phyloP scores from a whole-genome alignment of 2,888 invertebrate species.

The Eulithis testata region DNA sequence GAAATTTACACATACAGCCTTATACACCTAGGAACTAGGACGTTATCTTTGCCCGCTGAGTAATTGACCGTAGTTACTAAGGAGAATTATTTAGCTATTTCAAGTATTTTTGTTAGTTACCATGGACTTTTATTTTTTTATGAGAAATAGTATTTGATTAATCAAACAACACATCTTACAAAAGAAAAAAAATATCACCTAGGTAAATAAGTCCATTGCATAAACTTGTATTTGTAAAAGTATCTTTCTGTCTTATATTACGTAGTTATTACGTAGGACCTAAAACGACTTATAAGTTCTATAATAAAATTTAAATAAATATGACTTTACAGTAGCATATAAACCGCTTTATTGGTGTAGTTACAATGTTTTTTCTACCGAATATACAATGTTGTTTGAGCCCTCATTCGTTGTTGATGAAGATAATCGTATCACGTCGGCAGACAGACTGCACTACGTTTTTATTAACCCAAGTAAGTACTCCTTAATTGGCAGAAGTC shows the following conservation, averaged over 20 bases:
- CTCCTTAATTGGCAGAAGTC: slow-evolving; percentile 40
- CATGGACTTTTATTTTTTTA: too few species aligned
- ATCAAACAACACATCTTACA: too few species aligned
- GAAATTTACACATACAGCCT: slow-evolving; percentile 50
- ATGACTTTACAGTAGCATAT: too few species aligned
- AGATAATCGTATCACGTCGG: slow-evolving; percentile 33
- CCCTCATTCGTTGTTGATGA: slow-evolving; percentile 22
- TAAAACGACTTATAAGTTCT: too few species aligned
- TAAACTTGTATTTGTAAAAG: too few species aligned
- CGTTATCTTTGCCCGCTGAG: slow-evolving; percentile 43
- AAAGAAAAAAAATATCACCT: too few species aligned
- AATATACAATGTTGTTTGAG: neutral
- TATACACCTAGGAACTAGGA: slow-evolving; percentile 43
- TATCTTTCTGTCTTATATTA: too few species aligned
- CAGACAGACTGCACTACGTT: slow-evolving; percentile 28
- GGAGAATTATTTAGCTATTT: slow-evolving; percentile 4
- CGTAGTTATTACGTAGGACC: too few species aligned
- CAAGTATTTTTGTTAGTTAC: neutral
- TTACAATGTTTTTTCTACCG: neutral
- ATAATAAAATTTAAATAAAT: too few species aligned
- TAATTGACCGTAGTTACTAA: slow-evolving; percentile 44
- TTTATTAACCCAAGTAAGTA: slow-evolving; percentile 42
- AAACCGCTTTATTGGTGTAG: neutral
- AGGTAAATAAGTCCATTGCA: too few species aligned
- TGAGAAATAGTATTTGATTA: too few species aligned